A percentile compares a stretch with the other conserved stretches of the same genome.
These are phyloP conservation scores for Misgurnus anguillicaudatus DNA, from an alignment of 2,113 vertebrate species.

Conservation along the genomic window DNA sequence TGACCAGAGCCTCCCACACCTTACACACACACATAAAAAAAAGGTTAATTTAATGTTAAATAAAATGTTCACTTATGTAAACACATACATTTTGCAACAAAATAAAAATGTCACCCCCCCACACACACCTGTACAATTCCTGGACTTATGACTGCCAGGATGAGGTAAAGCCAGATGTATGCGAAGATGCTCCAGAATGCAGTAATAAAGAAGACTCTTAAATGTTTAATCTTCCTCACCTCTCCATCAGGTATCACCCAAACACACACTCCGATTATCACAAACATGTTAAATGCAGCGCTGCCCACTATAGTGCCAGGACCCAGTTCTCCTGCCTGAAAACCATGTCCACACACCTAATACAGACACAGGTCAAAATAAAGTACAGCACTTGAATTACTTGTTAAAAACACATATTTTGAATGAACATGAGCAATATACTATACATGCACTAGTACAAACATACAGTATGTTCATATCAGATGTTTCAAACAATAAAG, in stretches of 20 bases:
- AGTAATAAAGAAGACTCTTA: conserved; percentile 92
- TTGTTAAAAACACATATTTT: not conserved
- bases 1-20: conserved; percentile 93
- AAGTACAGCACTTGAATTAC: not conserved
- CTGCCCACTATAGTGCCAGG: conserved; percentile 94
- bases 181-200: conserved; percentile 96
- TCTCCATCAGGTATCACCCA: conserved; percentile 87
- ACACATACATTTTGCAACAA: not conserved
- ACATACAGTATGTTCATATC: not conserved
- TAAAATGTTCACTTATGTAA: not conserved
- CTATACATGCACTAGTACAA: not conserved
- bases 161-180: conserved; percentile 95
- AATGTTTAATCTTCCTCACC: conserved; percentile 87
- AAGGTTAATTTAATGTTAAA: not conserved
- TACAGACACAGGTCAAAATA: not conserved
- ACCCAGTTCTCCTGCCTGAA: conserved; percentile 87
- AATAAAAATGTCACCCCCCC: not conserved
- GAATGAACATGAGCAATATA: not conserved
- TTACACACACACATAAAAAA: conserved; percentile 41
- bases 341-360: conserved; percentile 89
- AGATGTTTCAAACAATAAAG: no score
- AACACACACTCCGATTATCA: conserved; percentile 90
- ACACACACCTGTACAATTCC: conserved; percentile 83
- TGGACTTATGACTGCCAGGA: conserved; percentile 90
- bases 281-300: conserved; percentile 96